Base-by-base conservation (phyloP, 2,888 invertebrate species). In the Muscina levida region DNA sequence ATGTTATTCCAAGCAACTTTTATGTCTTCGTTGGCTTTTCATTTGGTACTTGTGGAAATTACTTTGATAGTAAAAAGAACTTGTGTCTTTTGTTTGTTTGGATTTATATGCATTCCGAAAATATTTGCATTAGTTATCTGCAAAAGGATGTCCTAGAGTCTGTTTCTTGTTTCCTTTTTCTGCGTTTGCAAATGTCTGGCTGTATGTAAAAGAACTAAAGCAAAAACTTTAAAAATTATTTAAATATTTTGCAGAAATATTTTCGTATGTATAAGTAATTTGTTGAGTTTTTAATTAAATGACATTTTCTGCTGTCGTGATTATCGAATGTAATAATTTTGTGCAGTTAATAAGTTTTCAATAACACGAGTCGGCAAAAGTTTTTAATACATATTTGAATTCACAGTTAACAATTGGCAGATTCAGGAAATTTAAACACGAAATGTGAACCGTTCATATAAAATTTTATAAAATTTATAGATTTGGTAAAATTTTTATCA, bases 101-200 rank as follows among this genome's bases (percentile, higher is more conserved):
- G 59, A 81, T 73, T 77, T 48, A 1, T 42, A 59, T 66, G 44
- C 66, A 76, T 79, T 66, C 1, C 39, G 44, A 48, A 71, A 79
- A 71, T 71, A 79, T 74, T 79, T 79, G 74, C 78, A 79, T 79
- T 31, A 31, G 31, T 31, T 79, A 79, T 79, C 74, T 74, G n/a
- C 44, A 15, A 57, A 74, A 71, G 66, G 73, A 74, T 56, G 73
- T 31, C 31, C 31, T 8, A 31, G 31, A 5, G 31, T 31, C 31
- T 31, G 8, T 31, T 3, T 31, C 31, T n/a, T 8, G 31, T 73
- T 56, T 39, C n/a, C 51, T 53, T 62, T 51, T 26, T 57, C 22
- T 31, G 19, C 6, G 48, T 31, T 15, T 51, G 57, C 17, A 11
- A 11, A 8, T 31, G 56, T 15, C 5, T 46, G 51, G 17, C 11